Evolutionary conservation across 2,797 vertebrate genomes (phyloP), one percentile per base, ranked within the genome.

Genomic region (Eremophila alpestris): DNA sequence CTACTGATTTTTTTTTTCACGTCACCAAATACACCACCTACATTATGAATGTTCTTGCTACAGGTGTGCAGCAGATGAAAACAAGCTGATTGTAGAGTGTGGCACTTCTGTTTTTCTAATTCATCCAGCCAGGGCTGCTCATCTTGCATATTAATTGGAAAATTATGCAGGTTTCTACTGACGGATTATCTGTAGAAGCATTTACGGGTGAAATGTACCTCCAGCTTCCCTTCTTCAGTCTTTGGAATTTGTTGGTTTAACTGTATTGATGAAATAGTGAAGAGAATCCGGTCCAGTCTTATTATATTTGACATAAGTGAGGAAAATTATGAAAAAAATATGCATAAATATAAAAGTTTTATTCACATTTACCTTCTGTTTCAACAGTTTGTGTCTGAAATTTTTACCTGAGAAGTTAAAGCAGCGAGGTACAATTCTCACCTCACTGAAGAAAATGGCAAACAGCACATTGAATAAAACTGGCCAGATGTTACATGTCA

Each of bases 161-260:
- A 94, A 95, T 94, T 63, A 90, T 88, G 18, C 55, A 69, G 36
- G 18, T 62, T 82, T 93, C 43, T 76, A 69, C 58, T 90, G 54
- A 54, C 40, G 90, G 24, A 40, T 63, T 65, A 83, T 8, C 26
- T 78, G 54, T 19, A 69, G 83, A 83, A 62, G 5, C 7, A 55
- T 90, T 85, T 71, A 73, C 32, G 16, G 51, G 55, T 1, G 9
- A 83, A 88, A 86, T 30, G 13, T 69, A 63, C 21, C 19, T 69
- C 34, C 43, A 82, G 16, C 67, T 73, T 55, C 51, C 21, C 16
- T 90, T 81, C 30, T 58, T 27, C 21, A 74, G 3, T 43, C 70
- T 84, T 52, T 41, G 36, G 9, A 76, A 70, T 17, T 60, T 5
- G 2, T 11, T 34, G 48, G 8, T 76, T 88, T 69, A 74, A 24